Conservation (phyloP, 2,888 invertebrate genomes). For the Trachelus tabidus region DNA sequence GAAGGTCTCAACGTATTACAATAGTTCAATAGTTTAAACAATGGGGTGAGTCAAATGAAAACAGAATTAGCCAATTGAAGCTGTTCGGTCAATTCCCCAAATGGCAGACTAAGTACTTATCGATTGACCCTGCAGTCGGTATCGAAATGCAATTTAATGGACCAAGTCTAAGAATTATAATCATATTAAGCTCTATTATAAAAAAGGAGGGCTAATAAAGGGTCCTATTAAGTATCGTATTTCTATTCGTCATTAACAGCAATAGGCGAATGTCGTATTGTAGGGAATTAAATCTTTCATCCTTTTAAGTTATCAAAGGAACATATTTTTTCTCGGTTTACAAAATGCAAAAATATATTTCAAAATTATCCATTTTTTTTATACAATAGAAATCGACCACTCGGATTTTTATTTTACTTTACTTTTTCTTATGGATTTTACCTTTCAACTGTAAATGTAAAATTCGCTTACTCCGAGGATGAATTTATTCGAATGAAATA, state of each 20-base stretch:
- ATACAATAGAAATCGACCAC: neutral
- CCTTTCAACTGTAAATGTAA: neutral
- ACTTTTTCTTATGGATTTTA: neutral
- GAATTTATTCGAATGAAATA: neutral
- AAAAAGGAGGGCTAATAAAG: neutral
- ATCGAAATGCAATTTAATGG: neutral
- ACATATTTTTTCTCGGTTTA: neutral
- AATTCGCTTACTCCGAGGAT: neutral
- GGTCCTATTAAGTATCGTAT: neutral
- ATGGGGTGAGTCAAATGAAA: slow-evolving; percentile 35
- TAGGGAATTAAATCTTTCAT: neutral
- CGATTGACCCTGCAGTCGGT: neutral
- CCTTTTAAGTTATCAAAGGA: neutral
- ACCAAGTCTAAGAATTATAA: neutral
- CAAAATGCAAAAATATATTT: neutral
- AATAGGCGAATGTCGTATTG: neutral
- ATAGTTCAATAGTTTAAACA: slow-evolving; percentile 11
- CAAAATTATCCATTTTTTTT: neutral
- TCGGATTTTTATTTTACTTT: neutral
- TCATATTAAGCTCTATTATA: neutral
- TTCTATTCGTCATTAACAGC: neutral
- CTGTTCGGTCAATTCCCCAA: slow-evolving; percentile 22
- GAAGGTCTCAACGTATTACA: neutral
- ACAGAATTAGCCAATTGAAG: slow-evolving; percentile 48
- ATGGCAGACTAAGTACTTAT: neutral